A percentile compares a stretch with the other conserved stretches of the same genome.
Conservation (phyloP, 2,797 vertebrate species). For the Ctenochaetus hawaiiensis region DNA sequence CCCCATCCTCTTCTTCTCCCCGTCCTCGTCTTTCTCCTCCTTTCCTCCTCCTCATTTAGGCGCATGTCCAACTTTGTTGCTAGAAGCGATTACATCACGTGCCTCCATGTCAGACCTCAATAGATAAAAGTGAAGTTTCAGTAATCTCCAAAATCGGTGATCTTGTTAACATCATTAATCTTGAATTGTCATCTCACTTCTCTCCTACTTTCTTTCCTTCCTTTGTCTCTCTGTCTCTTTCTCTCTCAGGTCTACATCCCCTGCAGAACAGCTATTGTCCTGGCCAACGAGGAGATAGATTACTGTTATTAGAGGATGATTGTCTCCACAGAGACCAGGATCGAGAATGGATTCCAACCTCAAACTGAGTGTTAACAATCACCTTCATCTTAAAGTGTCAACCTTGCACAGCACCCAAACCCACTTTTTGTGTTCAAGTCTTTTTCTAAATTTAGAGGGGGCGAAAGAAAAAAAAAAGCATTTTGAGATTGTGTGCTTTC, state of each 20-base stretch:
- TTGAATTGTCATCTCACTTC: slow-evolving; percentile 63
- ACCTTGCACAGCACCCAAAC: slow-evolving; percentile 61
- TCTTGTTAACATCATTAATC: slow-evolving; percentile 67
- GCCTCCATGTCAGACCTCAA: slow-evolving; percentile 22
- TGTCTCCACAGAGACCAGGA: slow-evolving; percentile 69
- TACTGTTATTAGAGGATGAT: slow-evolving; percentile 86
- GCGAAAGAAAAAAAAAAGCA: neutral
- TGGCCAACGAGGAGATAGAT: slow-evolving; percentile 91
- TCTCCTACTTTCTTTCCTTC: slow-evolving; percentile 42
- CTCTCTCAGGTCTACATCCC: slow-evolving; percentile 96
- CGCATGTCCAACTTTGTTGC: slow-evolving; percentile 16
- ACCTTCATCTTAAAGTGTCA: slow-evolving; percentile 76
- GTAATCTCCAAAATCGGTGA: slow-evolving; percentile 44
- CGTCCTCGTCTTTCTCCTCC: neutral
- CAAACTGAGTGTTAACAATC: slow-evolving; percentile 78
- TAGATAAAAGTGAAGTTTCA: slow-evolving; percentile 31
- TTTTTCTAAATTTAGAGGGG: slow-evolving; percentile 42
- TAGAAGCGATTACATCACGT: slow-evolving; percentile 11
- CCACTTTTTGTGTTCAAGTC: slow-evolving; percentile 52
- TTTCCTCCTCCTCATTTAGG: slow-evolving; percentile 15
- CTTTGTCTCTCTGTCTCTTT: slow-evolving; percentile 54
- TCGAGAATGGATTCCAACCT: slow-evolving; percentile 74
- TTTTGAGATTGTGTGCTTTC: slow-evolving; percentile 59
- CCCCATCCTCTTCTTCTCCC: neutral
- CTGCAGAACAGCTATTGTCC: slow-evolving; percentile 94